A percentile compares a stretch with the other conserved stretches of the same genome.
Evolutionary conservation across 1,140 invertebrate genomes (phyloP).

Genomic region (Lepidostoma basale): DNA sequence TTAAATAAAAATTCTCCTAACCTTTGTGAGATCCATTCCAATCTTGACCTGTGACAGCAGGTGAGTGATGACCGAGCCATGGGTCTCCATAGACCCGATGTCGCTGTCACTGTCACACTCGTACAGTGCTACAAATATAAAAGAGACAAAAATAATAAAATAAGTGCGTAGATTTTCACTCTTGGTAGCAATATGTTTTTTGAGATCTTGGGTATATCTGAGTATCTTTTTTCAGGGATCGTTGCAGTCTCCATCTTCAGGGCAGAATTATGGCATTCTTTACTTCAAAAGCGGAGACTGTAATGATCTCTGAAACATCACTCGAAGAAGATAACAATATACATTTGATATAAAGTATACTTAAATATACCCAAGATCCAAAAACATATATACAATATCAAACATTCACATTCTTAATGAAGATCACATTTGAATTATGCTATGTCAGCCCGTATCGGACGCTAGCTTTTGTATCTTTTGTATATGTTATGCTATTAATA

Average conservation of each 20-base stretch:
- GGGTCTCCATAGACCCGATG: constrained; percentile 85
- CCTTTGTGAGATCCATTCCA: constrained; percentile 97
- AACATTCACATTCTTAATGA: no score
- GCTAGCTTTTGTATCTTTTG: no score
- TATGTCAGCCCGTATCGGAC: no score
- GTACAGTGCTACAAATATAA: constrained; percentile 74
- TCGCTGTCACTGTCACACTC: constrained; percentile 87
- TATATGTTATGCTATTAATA: no score
- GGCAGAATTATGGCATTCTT: not conserved
- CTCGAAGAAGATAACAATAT: not conserved
- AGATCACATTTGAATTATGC: no score
- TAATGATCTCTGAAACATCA: no score
- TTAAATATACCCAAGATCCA: not conserved
- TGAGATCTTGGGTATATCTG: no score
- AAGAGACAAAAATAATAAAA: not conserved
- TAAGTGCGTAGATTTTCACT: not conserved
- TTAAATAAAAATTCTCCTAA: no score
- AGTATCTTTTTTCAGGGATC: no score
- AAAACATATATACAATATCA: not conserved
- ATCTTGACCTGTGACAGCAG: constrained; percentile 95
- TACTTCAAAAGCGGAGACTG: not conserved
- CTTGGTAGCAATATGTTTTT: no score
- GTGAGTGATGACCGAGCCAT: constrained; percentile 94
- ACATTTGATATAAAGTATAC: not conserved
- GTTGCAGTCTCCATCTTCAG: no score